phyloP scores from a whole-genome alignment of 2,888 invertebrate species.

The Crossocerus cetratus region DNA sequence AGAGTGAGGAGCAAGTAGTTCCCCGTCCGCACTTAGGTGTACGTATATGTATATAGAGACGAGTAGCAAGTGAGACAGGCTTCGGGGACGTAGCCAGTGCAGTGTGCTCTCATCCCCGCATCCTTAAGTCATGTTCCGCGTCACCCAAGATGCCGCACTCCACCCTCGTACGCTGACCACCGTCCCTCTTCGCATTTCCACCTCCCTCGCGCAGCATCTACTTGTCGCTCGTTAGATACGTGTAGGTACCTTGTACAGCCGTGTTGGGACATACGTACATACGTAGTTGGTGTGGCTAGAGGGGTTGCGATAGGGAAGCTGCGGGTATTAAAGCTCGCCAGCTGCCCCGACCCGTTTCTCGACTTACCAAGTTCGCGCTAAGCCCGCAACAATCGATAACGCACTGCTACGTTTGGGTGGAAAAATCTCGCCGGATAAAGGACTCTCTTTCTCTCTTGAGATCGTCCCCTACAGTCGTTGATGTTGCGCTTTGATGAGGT shows the following conservation, averaged over 20 bases:
- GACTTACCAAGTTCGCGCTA: conserved; percentile 54
- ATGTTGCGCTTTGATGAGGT: neutral
- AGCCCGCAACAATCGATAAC: conserved; percentile 52
- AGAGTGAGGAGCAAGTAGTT: neutral
- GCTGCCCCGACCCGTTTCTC: conserved; percentile 56
- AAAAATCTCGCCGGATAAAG: conserved; percentile 24
- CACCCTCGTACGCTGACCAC: conserved; percentile 47
- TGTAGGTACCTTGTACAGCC: neutral
- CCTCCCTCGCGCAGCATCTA: conserved; percentile 7
- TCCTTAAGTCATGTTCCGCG: conserved; percentile 56
- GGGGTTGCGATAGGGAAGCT: conserved; percentile 14
- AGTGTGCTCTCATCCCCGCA: conserved; percentile 38
- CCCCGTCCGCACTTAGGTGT: too few species aligned
- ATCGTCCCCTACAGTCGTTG: neutral
- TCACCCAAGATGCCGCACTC: conserved; percentile 49
- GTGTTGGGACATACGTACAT: neutral
- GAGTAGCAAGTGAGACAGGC: neutral
- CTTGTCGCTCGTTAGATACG: neutral
- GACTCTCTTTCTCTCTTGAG: neutral
- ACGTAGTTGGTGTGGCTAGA: neutral
- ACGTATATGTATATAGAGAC: conserved; percentile 4
- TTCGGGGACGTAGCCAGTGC: neutral
- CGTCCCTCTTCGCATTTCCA: conserved; percentile 32
- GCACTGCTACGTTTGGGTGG: conserved; percentile 7
- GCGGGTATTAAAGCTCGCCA: conserved; percentile 50